Conservation (phyloP, 2,113 vertebrate genomes). For the Neomonachus schauinslandi region DNA sequence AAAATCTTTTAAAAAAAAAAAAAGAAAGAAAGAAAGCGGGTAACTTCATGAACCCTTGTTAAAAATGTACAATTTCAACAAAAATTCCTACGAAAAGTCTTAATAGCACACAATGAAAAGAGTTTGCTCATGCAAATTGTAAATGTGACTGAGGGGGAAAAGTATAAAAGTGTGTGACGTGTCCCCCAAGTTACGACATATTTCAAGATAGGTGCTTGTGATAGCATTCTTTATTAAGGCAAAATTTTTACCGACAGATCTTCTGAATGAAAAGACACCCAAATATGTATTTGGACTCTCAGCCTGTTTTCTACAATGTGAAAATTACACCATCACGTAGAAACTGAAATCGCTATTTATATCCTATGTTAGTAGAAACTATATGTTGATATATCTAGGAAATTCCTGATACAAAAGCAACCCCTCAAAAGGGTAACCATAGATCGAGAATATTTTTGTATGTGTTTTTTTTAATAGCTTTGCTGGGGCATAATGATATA, state of each 20-base stretch:
- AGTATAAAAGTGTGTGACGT: not conserved
- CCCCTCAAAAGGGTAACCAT: not conserved
- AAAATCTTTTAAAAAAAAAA: no score
- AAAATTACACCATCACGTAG: not conserved
- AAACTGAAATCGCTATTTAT: not conserved
- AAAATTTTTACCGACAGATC: not conserved
- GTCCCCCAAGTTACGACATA: not conserved
- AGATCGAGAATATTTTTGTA: not conserved
- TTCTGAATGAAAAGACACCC: not conserved
- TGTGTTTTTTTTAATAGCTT: not conserved
- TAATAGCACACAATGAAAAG: not conserved
- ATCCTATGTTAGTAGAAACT: not conserved
- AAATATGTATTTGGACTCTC: not conserved
- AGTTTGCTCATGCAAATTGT: not conserved
- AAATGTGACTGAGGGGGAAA: not conserved
- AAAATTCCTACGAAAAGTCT: not conserved
- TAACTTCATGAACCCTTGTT: not conserved
- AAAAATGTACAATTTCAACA: not conserved
- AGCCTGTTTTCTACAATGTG: not conserved
- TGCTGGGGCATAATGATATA: not conserved
- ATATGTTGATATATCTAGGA: not conserved
- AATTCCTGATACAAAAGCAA: not conserved
- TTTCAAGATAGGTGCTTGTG: not conserved
- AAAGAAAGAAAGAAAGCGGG: not conserved
- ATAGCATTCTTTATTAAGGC: not conserved